Percentiles rank a stretch among this genome's conserved stretches.
Evolutionary conservation across 2,113 vertebrate genomes (phyloP).

Genomic region (Lampris incognitus): DNA sequence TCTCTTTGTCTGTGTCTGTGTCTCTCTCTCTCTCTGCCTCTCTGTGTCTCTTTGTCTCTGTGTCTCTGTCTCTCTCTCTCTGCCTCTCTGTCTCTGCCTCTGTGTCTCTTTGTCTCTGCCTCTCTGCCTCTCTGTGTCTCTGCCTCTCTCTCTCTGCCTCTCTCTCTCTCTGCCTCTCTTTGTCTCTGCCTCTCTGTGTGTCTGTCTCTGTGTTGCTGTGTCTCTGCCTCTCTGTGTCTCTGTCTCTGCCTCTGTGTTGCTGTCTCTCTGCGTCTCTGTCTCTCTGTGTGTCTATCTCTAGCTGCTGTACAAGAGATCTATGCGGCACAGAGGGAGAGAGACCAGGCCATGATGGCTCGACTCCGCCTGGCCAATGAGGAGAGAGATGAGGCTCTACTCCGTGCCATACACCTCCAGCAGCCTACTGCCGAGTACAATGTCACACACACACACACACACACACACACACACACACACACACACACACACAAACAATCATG

Average conservation of each 20-base stretch:
- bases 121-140: neutral
- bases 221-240: too few species aligned
- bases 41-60: neutral
- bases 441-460: neutral
- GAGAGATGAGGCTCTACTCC: slow-evolving; percentile 65
- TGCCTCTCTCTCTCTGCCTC: neutral
- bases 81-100: neutral
- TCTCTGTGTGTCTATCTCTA: neutral
- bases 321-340: slow-evolving; percentile 61
- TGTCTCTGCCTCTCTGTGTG: neutral
- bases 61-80: neutral
- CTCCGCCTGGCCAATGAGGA: slow-evolving; percentile 74
- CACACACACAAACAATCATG: neutral
- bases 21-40: too few species aligned
- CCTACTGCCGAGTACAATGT: slow-evolving; percentile 42
- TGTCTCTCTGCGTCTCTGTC: too few species aligned
- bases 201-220: neutral
- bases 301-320: slow-evolving; percentile 57
- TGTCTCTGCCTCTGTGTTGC: too few species aligned
- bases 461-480: neutral
- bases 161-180: neutral
- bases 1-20: neutral
- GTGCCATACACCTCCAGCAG: slow-evolving; percentile 42
- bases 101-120: slow-evolving; percentile 15
- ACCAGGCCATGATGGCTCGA: slow-evolving; percentile 74